Conservation (phyloP, 1,140 invertebrate genomes). For the Ostrea denselamellosa region DNA sequence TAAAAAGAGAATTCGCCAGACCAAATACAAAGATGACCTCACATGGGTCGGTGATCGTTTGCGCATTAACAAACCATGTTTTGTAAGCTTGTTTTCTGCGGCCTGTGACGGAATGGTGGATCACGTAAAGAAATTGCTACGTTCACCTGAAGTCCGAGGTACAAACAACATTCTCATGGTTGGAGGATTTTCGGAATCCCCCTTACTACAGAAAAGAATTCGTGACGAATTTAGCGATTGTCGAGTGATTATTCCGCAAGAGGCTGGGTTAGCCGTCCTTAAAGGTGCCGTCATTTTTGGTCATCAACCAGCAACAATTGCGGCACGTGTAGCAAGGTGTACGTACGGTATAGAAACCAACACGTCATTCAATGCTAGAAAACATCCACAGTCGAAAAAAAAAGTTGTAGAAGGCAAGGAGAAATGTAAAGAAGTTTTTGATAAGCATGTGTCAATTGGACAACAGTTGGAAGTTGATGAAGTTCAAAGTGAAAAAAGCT, state of each 20-base stretch:
- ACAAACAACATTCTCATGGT: slow-evolving; percentile 59
- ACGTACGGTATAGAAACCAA: slow-evolving; percentile 59
- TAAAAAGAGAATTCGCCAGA: slow-evolving; percentile 39
- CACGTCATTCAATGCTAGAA: slow-evolving; percentile 45
- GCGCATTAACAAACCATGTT: slow-evolving; percentile 54
- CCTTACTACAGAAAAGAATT: slow-evolving; percentile 49
- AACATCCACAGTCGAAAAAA: slow-evolving; percentile 45
- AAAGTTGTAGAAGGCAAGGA: slow-evolving; percentile 47
- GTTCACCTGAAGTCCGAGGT: slow-evolving; percentile 39
- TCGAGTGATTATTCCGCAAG: slow-evolving; percentile 57
- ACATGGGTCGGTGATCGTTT: slow-evolving; percentile 55
- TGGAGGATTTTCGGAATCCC: slow-evolving; percentile 61
- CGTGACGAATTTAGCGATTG: slow-evolving; percentile 45
- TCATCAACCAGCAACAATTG: slow-evolving; percentile 57
- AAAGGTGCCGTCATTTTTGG: slow-evolving; percentile 66
- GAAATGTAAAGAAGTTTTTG: slow-evolving; percentile 57
- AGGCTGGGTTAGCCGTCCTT: slow-evolving; percentile 57
- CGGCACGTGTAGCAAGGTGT: slow-evolving; percentile 53
- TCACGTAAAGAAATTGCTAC: slow-evolving; percentile 46
- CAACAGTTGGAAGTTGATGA: slow-evolving; percentile 54
- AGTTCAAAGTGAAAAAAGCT: slow-evolving; percentile 46
- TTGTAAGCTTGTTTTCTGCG: slow-evolving; percentile 51
- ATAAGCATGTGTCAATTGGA: slow-evolving; percentile 56
- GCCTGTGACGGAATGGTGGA: slow-evolving; percentile 50
- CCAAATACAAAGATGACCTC: slow-evolving; percentile 50